Conservation (phyloP, 2,113 vertebrate species). For the Enhydra lutris region DNA sequence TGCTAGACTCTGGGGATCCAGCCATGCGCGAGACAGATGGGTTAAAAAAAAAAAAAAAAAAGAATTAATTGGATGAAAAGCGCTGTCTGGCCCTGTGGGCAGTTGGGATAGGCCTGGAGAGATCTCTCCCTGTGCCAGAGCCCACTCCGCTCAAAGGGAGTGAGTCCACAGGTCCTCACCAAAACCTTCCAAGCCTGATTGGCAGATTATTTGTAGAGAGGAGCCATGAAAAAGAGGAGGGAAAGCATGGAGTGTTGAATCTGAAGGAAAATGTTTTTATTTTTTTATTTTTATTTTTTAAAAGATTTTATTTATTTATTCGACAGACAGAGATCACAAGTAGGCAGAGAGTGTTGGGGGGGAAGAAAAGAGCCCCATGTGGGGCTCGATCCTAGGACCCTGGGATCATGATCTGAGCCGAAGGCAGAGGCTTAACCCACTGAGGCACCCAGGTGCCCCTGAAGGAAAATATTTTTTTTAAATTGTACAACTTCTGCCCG, state of each 20-base stretch:
- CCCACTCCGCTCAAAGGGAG: neutral
- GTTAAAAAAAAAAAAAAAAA: neutral
- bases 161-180: neutral
- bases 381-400: no score
- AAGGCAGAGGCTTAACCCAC: no score
- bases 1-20: neutral
- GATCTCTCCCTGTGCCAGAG: no score
- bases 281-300: no score
- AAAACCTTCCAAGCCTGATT: neutral
- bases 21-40: neutral
- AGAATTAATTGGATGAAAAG: neutral
- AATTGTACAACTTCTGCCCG: neutral
- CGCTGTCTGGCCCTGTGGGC: neutral
- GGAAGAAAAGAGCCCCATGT: no score
- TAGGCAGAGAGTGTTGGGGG: no score
- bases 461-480: neutral
- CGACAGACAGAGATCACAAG: no score
- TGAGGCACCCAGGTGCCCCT: no score
- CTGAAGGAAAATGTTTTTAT: neutral
- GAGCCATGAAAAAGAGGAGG: fast-evolving
- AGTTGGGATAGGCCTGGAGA: neutral
- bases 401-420: no score
- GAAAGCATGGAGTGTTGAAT: neutral
- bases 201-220: neutral
- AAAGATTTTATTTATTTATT: no score